phyloP scores from a whole-genome alignment of 37 sponge, comb jelly and placozoan species.

The Chondrilla cf. caribensis region DNA sequence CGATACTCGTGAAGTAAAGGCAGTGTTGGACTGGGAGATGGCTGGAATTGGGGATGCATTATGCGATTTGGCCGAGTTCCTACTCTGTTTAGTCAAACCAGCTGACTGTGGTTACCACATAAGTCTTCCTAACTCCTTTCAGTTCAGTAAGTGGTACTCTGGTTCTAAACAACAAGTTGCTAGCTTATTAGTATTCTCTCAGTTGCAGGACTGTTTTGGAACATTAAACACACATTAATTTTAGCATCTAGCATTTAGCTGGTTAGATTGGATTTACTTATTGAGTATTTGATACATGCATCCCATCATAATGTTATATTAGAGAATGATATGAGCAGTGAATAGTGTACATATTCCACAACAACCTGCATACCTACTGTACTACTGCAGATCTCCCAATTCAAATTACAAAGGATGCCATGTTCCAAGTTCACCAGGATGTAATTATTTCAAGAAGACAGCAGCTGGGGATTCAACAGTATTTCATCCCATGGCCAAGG shows the following conservation, averaged over 20 bases:
- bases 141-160: not conserved
- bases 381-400: not conserved
- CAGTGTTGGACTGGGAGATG: slow-evolving; percentile 10
- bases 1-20: not conserved
- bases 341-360: too few relatives aligned
- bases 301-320: not conserved
- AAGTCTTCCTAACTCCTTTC: not conserved
- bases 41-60: not conserved
- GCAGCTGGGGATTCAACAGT: not conserved
- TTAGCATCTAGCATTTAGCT: too few relatives aligned
- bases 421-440: not conserved
- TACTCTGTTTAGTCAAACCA: not conserved
- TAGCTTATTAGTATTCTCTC: too few relatives aligned
- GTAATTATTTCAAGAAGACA: not conserved
- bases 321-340: too few relatives aligned
- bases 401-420: not conserved
- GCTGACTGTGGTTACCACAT: not conserved
- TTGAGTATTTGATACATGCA: not conserved
- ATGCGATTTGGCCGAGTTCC: slow-evolving; percentile 1
- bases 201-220: not conserved
- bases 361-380: too few relatives aligned
- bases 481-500: too few relatives aligned
- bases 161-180: not conserved
- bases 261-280: not conserved
- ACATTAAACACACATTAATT: too few relatives aligned